Evolutionary conservation across 2,888 invertebrate genomes (phyloP).

Genomic region (Agrochola circellaris): DNA sequence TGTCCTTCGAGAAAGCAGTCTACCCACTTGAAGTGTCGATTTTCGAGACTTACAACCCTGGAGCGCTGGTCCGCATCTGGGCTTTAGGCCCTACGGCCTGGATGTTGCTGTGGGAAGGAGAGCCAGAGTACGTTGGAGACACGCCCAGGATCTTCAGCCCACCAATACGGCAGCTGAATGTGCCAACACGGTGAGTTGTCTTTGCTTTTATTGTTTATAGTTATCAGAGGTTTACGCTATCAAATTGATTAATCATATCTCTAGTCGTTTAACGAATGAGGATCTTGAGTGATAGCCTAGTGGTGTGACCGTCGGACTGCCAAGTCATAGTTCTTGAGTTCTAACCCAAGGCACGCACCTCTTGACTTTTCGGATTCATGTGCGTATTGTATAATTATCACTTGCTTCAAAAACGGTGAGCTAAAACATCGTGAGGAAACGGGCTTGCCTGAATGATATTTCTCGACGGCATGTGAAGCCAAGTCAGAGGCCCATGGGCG

Average conservation of each 20-base stretch:
- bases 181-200: slow-evolving; percentile 79
- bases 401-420: no score
- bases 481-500: no score
- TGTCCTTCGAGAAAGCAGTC: slow-evolving; percentile 92
- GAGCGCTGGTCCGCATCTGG: slow-evolving; percentile 95
- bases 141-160: slow-evolving; percentile 95
- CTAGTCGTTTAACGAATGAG: background rate
- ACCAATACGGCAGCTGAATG: slow-evolving; percentile 90
- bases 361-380: no score
- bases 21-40: slow-evolving; percentile 93
- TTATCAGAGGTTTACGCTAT: no score
- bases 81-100: slow-evolving; percentile 91
- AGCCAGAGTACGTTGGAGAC: slow-evolving; percentile 91
- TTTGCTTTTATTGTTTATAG: background rate
- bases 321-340: no score
- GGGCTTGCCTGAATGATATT: no score
- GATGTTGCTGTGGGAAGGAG: slow-evolving; percentile 94
- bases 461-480: no score
- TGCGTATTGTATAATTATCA: no score
- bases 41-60: slow-evolving; percentile 97
- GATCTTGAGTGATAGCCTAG: background rate
- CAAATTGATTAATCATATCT: background rate
- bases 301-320: no score
- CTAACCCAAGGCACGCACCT: no score
- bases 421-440: no score